Conservation (phyloP, 2,888 invertebrate genomes). For the Mythimna ferrago region DNA sequence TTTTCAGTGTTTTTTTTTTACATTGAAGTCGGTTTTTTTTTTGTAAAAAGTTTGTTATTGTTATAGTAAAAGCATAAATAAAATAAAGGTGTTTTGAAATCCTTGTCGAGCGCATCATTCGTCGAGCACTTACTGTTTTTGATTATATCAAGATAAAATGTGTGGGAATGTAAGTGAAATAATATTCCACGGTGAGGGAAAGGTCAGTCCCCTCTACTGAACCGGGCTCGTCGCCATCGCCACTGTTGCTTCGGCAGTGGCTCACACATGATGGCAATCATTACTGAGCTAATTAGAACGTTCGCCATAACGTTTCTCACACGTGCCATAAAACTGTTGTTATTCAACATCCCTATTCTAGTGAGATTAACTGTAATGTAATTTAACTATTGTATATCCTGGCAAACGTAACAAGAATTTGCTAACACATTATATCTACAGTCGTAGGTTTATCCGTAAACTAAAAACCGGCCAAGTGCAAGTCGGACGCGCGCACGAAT, state of each 20-base stretch:
- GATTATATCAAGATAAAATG: constrained; percentile 66
- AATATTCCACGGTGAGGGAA: constrained; percentile 75
- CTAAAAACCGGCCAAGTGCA: not conserved
- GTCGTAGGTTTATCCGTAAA: not conserved
- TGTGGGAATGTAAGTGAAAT: constrained; percentile 82
- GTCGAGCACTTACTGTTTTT: constrained; percentile 50
- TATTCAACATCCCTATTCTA: constrained; percentile 19
- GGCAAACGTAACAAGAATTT: constrained; percentile 2
- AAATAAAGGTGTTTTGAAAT: constrained; percentile 18
- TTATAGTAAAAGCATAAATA: too few relatives aligned
- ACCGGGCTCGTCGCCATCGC: constrained; percentile 60
- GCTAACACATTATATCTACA: not conserved
- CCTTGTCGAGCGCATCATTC: constrained; percentile 31
- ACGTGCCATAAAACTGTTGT: constrained; percentile 48
- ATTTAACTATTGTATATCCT: constrained; percentile 8
- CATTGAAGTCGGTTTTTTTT: too few relatives aligned
- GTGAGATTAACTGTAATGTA: not conserved
- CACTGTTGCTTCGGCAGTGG: constrained; percentile 49
- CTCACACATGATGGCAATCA: constrained; percentile 68
- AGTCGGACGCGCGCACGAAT: too few relatives aligned
- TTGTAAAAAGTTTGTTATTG: too few relatives aligned
- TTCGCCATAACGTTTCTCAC: constrained; percentile 50
- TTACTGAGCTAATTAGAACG: constrained; percentile 68
- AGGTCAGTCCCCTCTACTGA: constrained; percentile 78
- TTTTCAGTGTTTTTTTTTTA: too few relatives aligned